Conservation (phyloP, 37 sponge, comb jelly and placozoan genomes). For the Dysidea cf. avara region DNA sequence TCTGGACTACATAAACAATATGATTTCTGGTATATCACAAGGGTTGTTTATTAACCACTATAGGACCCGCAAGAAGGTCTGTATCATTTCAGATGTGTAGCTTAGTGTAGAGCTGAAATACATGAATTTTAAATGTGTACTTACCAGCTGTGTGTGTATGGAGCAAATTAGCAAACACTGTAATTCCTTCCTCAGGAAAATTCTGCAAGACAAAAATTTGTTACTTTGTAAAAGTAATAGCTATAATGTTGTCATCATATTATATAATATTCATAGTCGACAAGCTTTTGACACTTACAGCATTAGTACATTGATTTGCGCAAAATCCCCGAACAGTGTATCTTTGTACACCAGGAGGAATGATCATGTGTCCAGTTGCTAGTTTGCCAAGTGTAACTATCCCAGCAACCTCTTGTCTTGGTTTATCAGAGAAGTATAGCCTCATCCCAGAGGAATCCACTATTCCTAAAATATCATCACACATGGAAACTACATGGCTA, state of each 20-base stretch:
- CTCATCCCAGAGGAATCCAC: constrained; percentile 45
- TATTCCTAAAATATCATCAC: no score
- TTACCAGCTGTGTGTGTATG: constrained; percentile 48
- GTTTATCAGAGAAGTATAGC: constrained; percentile 9
- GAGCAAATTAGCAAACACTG: constrained; percentile 34
- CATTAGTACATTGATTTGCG: constrained; percentile 18
- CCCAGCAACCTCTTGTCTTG: constrained; percentile 22
- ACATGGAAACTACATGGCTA: no score
- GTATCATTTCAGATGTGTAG: no score
- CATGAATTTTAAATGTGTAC: no score
- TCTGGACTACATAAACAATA: no score
- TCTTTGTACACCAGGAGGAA: constrained; percentile 32
- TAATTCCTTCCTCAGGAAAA: constrained; percentile 28
- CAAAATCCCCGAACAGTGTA: constrained; percentile 21
- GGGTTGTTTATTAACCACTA: no score
- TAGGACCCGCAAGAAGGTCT: no score
- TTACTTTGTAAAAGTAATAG: no score
- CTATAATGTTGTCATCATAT: no score
- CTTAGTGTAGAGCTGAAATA: no score
- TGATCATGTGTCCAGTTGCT: constrained; percentile 8
- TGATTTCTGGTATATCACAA: no score
- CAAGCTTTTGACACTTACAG: constrained; percentile 14
- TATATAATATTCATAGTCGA: not conserved
- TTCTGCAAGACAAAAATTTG: no score
- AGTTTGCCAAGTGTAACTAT: constrained; percentile 16